Evolutionary conservation across 2,797 vertebrate species (phyloP), one percentile per base, ranked within the genome.

Genomic region (Perdix hodgsoniae): DNA sequence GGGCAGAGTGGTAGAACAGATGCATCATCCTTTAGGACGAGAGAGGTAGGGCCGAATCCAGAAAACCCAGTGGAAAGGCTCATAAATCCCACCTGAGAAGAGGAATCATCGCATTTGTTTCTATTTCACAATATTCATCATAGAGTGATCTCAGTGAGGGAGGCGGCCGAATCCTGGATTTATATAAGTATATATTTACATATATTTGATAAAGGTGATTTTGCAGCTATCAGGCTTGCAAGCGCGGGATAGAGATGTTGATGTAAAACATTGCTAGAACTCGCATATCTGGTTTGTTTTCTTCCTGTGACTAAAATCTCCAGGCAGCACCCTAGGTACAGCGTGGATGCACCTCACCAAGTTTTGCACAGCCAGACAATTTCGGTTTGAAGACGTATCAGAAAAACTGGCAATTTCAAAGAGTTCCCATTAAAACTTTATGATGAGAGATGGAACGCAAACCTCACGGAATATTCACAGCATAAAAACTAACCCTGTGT

Each of bases 351-450:
- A 94, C 94, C 95, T 96, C 88, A 67, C 80, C 88, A 82, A 37
- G 56, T 93, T 96, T 76, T 86, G 93, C 95, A 73, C 31, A 94
- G 94, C 47, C 73, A 91, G 91, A 81, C 93, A 92, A 39, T 94
- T 95, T 94, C 86, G 90, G 31, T 33, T 77, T 83, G 80, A 79
- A 88, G 91, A 81, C 33, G 57, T 73, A 74, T 67, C 82, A 35
- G 88, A 74, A 74, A 74, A 88, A n/a, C 82, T 87, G 88, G 82
- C 84, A 75, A 65, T 95, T 95, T 91, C 82, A 60, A 88, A 90
- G 92, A 67, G 60, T 27, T 81, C 64, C 94, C 87, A 96, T 95
- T 96, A 95, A 95, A 96, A 91, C 79, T 96, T 96, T 95, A 96
- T 90, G 86, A 81, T 17, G 70, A 93, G 93, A 91, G 94, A 95